phyloP scores from a whole-genome alignment of 1,140 invertebrate species.

The Elysia chlorotica region DNA sequence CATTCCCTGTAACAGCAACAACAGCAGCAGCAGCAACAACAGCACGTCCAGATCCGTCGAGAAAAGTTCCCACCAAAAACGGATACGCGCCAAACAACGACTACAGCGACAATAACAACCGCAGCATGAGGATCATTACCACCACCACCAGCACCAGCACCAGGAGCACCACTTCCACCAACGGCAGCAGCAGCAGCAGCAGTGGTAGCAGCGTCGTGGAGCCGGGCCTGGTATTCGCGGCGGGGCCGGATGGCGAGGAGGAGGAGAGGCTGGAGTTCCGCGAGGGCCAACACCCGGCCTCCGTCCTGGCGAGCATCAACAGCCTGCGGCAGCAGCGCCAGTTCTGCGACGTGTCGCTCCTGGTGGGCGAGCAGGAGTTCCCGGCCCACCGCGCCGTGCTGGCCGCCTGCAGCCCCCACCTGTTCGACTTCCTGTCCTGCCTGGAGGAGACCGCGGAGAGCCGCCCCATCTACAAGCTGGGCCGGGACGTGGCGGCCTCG shows the following conservation, averaged over 20 bases:
- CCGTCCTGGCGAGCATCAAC: slow-evolving; percentile 61
- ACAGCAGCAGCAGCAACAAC: background rate
- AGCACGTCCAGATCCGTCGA: no score
- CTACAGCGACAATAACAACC: background rate
- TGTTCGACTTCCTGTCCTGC: slow-evolving; percentile 76
- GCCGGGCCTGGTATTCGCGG: background rate
- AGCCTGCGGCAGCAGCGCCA: slow-evolving; percentile 77
- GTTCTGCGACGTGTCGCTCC: slow-evolving; percentile 80
- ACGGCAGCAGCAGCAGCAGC: background rate
- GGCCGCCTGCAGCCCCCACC: slow-evolving; percentile 76
- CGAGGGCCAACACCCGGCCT: slow-evolving; percentile 1
- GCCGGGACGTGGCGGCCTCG: slow-evolving; percentile 69
- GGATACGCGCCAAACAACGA: background rate
- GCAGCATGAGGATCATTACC: background rate
- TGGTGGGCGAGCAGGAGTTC: slow-evolving; percentile 74
- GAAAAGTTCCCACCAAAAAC: no score
- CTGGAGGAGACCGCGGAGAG: slow-evolving; percentile 25
- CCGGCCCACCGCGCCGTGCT: slow-evolving; percentile 78
- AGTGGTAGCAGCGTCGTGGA: background rate
- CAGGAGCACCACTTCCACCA: background rate
- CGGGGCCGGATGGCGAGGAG: background rate
- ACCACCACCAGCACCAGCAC: background rate
- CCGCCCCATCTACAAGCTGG: slow-evolving; percentile 60
- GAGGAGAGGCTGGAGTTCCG: slow-evolving; percentile 18
- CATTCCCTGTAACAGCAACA: background rate